Conservation (phyloP, 2,113 vertebrate genomes). For the Cariama cristata region DNA sequence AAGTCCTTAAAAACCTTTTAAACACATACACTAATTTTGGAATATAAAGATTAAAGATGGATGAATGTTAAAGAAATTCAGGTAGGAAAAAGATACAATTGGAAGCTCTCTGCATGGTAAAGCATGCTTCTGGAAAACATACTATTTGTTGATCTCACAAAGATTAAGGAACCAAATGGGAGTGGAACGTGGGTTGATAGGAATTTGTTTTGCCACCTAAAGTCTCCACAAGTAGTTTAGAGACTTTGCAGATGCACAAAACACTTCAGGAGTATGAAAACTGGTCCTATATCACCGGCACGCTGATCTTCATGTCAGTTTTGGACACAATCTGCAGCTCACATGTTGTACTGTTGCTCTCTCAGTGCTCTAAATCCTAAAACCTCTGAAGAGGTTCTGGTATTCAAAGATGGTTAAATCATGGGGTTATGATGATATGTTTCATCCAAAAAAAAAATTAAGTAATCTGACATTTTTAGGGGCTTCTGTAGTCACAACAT, state of each 20-base stretch:
- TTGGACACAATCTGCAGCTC: background rate
- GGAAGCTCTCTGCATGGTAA: background rate
- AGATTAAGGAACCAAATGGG: background rate
- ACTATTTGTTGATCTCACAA: background rate
- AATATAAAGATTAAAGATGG: background rate
- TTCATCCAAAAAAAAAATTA: background rate
- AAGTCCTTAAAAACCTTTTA: background rate
- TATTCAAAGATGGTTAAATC: background rate
- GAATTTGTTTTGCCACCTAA: background rate
- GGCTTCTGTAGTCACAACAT: background rate
- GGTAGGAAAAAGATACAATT: background rate
- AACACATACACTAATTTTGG: background rate
- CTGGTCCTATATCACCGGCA: background rate
- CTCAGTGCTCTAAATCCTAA: background rate
- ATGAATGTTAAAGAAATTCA: background rate
- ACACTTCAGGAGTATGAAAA: background rate
- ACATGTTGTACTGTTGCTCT: background rate
- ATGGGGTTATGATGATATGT: accelerated
- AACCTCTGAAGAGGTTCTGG: background rate
- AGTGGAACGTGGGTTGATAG: background rate
- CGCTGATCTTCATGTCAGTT: accelerated
- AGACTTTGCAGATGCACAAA: background rate
- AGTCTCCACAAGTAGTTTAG: background rate
- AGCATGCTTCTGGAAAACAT: background rate
- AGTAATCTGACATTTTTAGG: background rate